A percentile compares a stretch with the other conserved stretches of the same genome.
Conservation (phyloP, 2,797 vertebrate species). For the Mastacembelus armatus region DNA sequence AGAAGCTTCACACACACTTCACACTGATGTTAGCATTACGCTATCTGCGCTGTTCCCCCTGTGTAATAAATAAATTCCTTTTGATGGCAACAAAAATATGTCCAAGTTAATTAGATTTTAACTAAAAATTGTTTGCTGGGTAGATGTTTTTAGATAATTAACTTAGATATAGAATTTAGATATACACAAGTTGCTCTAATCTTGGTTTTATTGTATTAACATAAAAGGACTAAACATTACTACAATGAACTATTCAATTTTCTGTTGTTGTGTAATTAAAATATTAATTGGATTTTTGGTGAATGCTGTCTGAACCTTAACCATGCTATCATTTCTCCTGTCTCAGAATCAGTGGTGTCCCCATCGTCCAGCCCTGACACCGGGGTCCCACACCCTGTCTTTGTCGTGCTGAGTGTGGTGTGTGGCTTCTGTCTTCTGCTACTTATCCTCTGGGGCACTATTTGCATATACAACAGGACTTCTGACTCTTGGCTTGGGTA, state of each 20-base stretch:
- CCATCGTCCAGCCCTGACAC: slow-evolving; percentile 87
- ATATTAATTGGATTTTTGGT: slow-evolving; percentile 1
- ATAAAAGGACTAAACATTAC: not conserved
- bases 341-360: slow-evolving; percentile 72
- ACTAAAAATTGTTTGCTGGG: too few relatives aligned
- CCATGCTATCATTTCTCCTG: not conserved
- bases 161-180: not conserved
- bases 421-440: slow-evolving; percentile 84
- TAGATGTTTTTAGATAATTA: too few relatives aligned
- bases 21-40: too few relatives aligned
- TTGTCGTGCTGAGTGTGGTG: slow-evolving; percentile 85
- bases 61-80: too few relatives aligned
- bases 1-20: too few relatives aligned
- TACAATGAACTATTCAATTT: not conserved
- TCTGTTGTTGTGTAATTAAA: not conserved
- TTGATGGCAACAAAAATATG: too few relatives aligned
- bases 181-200: not conserved
- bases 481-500: slow-evolving; percentile 88
- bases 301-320: not conserved
- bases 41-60: too few relatives aligned
- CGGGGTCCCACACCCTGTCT: slow-evolving; percentile 73
- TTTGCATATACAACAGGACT: slow-evolving; percentile 83
- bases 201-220: too few relatives aligned
- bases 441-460: slow-evolving; percentile 81
- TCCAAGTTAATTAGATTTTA: too few relatives aligned